These are phyloP conservation scores for Takifugu bimaculatus DNA, from an alignment of 2,113 vertebrate species.

Conservation along the genomic window DNA sequence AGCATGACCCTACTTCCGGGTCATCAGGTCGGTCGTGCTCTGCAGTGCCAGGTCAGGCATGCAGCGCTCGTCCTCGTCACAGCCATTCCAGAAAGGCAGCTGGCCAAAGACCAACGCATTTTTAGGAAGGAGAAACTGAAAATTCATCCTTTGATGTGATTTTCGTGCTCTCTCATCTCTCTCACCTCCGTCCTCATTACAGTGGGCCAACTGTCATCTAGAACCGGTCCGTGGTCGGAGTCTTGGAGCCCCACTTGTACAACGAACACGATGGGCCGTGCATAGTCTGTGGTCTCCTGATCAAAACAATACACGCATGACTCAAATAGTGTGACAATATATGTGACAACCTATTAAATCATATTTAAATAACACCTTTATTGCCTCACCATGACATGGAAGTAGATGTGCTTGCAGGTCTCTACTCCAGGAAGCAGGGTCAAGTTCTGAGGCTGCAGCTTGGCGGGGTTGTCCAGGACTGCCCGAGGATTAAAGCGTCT, in stretches of 20 bases:
- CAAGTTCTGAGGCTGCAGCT: slow-evolving; percentile 67
- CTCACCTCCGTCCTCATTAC: slow-evolving; percentile 81
- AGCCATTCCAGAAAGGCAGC: slow-evolving; percentile 98
- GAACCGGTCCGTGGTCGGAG: slow-evolving; percentile 71
- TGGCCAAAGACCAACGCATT: slow-evolving; percentile 39
- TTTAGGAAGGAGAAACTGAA: not conserved
- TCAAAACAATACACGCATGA: not conserved
- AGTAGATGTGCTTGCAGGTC: slow-evolving; percentile 81
- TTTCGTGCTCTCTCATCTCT: slow-evolving; percentile 57
- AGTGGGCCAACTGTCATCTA: slow-evolving; percentile 91
- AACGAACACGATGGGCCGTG: slow-evolving; percentile 87
- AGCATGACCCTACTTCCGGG: slow-evolving; percentile 78
- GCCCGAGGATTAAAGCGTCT: slow-evolving; percentile 88
- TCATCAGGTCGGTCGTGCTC: slow-evolving; percentile 82
- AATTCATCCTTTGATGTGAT: too few species aligned
- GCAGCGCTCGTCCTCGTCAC: slow-evolving; percentile 91
- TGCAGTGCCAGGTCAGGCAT: slow-evolving; percentile 88
- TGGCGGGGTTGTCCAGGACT: slow-evolving; percentile 80
- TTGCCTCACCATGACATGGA: slow-evolving; percentile 88
- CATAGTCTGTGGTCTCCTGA: slow-evolving; percentile 91
- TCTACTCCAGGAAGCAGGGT: slow-evolving; percentile 71
- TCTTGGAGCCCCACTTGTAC: slow-evolving; percentile 80
- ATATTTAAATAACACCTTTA: not conserved
- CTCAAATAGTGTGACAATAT: not conserved
- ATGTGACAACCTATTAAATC: not conserved